These are phyloP conservation scores for Drosophila subquinaria DNA, from an alignment of 2,888 invertebrate species.

Conservation along the genomic window DNA sequence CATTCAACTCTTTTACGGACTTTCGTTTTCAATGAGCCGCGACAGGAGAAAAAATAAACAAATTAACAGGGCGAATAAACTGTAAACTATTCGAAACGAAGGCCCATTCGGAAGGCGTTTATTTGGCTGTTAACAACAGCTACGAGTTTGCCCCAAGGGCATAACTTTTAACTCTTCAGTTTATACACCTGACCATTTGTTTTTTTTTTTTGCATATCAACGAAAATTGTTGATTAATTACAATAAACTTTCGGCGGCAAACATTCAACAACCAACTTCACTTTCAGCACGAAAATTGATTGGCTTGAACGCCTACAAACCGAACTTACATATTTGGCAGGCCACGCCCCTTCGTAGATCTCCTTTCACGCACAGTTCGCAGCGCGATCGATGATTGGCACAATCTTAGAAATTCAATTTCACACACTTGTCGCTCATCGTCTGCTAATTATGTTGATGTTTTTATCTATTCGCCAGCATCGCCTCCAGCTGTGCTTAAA, in stretches of 20 bases:
- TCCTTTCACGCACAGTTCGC: conserved; percentile 34
- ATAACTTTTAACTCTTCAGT: conserved; percentile 10
- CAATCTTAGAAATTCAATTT: conserved; percentile 63
- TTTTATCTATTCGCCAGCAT: conserved; percentile 51
- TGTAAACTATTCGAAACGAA: conserved; percentile 21
- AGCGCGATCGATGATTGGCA: conserved; percentile 33
- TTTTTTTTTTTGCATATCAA: conserved; percentile 20
- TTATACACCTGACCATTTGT: conserved; percentile 27
- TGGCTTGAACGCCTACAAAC: conserved; percentile 28
- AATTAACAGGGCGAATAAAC: conserved; percentile 62
- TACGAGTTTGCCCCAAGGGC: conserved; percentile 41
- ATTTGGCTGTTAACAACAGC: conserved; percentile 50
- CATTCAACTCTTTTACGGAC: conserved; percentile 39
- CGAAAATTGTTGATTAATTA: conserved; percentile 29
- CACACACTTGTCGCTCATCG: conserved; percentile 74
- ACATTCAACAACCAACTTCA: conserved; percentile 16
- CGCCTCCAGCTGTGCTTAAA: conserved; percentile 39
- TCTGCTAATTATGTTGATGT: conserved; percentile 59
- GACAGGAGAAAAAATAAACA: conserved; percentile 29
- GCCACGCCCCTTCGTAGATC: conserved; percentile 29
- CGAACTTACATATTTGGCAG: conserved; percentile 14
- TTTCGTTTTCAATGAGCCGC: conserved; percentile 68
- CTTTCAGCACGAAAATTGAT: conserved; percentile 32
- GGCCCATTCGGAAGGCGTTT: conserved; percentile 61
- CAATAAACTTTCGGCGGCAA: conserved; percentile 30